These are phyloP conservation scores for Cnemophilus loriae DNA, from an alignment of 2,113 vertebrate genomes.

Conservation along the genomic window DNA sequence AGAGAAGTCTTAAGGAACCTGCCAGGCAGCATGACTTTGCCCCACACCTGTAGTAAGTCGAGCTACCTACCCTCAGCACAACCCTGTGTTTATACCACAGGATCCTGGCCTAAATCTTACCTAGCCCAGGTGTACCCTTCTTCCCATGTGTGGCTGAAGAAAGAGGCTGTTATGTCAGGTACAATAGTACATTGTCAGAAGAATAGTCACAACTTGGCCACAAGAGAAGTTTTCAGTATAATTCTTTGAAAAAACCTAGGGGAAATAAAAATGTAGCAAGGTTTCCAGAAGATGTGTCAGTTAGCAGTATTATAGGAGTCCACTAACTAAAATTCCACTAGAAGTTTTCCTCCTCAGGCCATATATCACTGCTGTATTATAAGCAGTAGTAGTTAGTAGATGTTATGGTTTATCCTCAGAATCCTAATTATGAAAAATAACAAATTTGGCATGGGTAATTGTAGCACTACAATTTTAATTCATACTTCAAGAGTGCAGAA, in stretches of 20 bases:
- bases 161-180: not conserved
- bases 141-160: not conserved
- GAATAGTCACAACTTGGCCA: not conserved
- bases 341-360: not conserved
- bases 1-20: not conserved
- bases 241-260: not conserved
- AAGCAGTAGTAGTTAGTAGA: not conserved
- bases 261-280: not conserved
- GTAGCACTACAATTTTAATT: not conserved
- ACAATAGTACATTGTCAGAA: not conserved
- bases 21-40: not conserved
- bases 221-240: not conserved
- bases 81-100: not conserved
- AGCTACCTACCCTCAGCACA: not conserved
- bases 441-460: not conserved
- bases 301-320: not conserved
- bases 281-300: not conserved
- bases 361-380: not conserved
- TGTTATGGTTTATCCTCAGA: not conserved
- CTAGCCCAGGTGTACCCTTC: not conserved
- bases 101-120: not conserved
- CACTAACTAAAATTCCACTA: not conserved
- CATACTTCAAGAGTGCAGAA: not conserved
- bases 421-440: slow-evolving; percentile 16
- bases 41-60: not conserved